Evolutionary conservation across 2,888 invertebrate species (phyloP).

Genomic region (Drosophila austrosaltans): DNA sequence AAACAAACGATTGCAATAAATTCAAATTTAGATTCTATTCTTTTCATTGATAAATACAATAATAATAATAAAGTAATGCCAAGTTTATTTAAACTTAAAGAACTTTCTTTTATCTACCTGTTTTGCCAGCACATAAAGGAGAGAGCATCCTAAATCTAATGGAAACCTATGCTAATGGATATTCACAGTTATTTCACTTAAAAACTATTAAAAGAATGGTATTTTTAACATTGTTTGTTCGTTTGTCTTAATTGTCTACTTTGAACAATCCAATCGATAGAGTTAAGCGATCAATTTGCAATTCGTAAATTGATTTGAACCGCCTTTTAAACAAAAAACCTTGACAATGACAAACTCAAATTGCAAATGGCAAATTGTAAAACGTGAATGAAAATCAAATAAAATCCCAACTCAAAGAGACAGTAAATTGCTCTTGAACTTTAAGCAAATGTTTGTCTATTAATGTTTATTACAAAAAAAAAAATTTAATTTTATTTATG

Average conservation of each 20-base stretch:
- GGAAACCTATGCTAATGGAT: neutral
- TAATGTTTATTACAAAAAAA: constrained; percentile 32
- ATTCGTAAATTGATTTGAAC: constrained; percentile 39
- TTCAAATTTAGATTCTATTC: neutral
- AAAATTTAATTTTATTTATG: constrained; percentile 29
- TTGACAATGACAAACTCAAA: constrained; percentile 65
- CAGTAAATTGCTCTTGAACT: constrained; percentile 58
- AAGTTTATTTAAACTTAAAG: neutral
- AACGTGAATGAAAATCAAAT: constrained; percentile 65
- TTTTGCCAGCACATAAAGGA: too few species aligned
- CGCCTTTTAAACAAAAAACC: constrained; percentile 45
- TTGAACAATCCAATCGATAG: neutral
- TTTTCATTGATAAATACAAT: too few species aligned
- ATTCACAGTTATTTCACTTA: neutral
- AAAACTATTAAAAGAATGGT: neutral
- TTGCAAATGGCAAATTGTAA: constrained; percentile 69
- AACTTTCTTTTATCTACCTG: neutral
- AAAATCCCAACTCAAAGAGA: constrained; percentile 38
- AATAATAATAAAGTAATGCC: too few species aligned
- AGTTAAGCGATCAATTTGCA: constrained; percentile 26
- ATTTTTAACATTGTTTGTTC: neutral
- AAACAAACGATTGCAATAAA: too few species aligned
- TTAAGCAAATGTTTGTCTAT: constrained; percentile 41
- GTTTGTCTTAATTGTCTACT: neutral
- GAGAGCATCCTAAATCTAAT: too few species aligned